Base-by-base conservation (phyloP, 2,113 vertebrate genomes). In the Steatornis caripensis region DNA sequence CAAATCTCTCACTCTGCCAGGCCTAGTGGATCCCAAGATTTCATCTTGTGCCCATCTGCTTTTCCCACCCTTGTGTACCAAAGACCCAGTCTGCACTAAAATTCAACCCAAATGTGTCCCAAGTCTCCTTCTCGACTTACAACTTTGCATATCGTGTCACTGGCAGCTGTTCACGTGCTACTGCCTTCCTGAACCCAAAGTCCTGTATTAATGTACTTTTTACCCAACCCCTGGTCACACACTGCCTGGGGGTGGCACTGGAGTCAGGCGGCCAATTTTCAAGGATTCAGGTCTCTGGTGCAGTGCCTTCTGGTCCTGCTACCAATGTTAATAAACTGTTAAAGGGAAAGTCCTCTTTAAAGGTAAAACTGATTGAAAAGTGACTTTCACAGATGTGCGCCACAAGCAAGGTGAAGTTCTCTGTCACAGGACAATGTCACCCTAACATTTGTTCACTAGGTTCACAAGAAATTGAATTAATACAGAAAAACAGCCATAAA, bases 131-230 rank as follows among this genome's bases (percentile, higher is more conserved):
- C 49, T 32, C 36, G 22, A 29, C 34, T 78, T 70, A 45, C 32
- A 78, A 24, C 30, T 85, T 87, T 23, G 61, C 60, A 60, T n/a
- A 48, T 34, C 14, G 65, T 13, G 27, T 60, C 55, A 39, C 55
- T 62, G 55, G 46, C 27, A 49, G 41, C 32, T 61, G 20, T 53
- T 77, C 14, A 53, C 27, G 22, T 36, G 39, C 53, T 29, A 14
- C 53, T 72, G 34, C 49, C 53, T 77, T 64, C 36, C 43, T 19
- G 78, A 84, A 41, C 19, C 41, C 22, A 8, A 27, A 82, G 46
- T 54, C n/a, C 74, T 46, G 66, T 4, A 37, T 64, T 69, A 27
- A 51, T 0, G 0, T 23, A 22, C 10, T 15, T 93, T 68, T 71
- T 20, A 58, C 43, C 23, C 2, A 0, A 2, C 26, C 54, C 41